Percentiles rank a stretch among this genome's conserved stretches.
These are phyloP conservation scores for Malurus alboscapulatus DNA, from an alignment of 2,113 vertebrate genomes.

Conservation along the genomic window DNA sequence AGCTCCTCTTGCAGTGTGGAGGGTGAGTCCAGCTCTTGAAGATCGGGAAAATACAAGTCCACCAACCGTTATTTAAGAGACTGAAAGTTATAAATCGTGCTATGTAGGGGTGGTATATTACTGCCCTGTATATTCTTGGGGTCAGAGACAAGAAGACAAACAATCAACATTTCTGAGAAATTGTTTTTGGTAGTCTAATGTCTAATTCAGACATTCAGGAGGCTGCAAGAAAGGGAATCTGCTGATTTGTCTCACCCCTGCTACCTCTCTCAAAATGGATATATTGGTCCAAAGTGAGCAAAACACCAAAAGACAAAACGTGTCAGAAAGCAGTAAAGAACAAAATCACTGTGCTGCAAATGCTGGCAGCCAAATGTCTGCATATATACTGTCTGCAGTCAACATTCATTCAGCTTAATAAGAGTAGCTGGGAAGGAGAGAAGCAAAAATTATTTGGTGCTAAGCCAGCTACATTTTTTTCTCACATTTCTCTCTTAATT, in stretches of 20 bases:
- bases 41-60: fast-evolving
- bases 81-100: not conserved
- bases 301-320: not conserved
- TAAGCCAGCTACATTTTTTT: not conserved
- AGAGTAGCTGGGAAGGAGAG: not conserved
- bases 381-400: not conserved
- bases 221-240: not conserved
- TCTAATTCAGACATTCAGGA: not conserved
- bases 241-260: not conserved
- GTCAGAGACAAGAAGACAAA: not conserved
- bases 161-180: not conserved
- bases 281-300: not conserved
- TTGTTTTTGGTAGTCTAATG: not conserved
- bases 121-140: not conserved
- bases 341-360: not conserved
- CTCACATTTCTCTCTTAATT: not conserved
- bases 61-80: not conserved
- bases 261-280: not conserved
- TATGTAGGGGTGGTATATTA: not conserved
- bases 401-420: not conserved
- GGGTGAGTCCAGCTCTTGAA: not conserved
- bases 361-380: not conserved
- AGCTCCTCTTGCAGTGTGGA: not conserved
- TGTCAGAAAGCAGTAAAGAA: not conserved
- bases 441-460: not conserved